Conservation (phyloP, 2,113 vertebrate species). For the Pygoscelis adeliae region DNA sequence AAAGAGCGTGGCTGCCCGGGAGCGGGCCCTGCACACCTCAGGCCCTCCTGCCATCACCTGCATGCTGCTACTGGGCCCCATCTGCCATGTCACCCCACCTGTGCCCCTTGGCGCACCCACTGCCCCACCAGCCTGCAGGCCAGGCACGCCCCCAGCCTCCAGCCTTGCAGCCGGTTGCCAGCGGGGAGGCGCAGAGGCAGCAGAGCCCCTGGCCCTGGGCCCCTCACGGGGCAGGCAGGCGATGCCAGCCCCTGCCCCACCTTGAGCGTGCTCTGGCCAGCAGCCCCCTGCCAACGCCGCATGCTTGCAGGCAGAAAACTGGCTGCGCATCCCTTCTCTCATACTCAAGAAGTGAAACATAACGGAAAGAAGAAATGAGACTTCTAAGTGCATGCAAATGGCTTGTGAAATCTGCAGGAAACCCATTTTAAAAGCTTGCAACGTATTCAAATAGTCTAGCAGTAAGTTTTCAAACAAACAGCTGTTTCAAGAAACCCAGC, state of each 20-base stretch:
- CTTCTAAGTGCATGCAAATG: not conserved
- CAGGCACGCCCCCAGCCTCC: not conserved
- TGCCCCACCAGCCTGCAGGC: not conserved
- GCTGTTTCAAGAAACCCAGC: conserved; percentile 1
- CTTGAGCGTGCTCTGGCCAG: accelerated
- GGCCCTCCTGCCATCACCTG: not conserved
- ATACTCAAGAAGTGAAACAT: accelerated
- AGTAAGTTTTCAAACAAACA: not conserved
- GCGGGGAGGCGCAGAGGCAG: not conserved
- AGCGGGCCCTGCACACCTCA: accelerated
- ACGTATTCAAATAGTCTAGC: not conserved
- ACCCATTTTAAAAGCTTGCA: not conserved
- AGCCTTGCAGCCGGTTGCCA: not conserved
- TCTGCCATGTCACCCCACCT: too few species aligned
- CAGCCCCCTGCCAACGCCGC: accelerated
- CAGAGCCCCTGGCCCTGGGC: not conserved
- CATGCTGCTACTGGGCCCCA: not conserved
- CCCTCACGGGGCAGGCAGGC: too few species aligned
- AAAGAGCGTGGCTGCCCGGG: too few species aligned
- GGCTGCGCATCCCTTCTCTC: accelerated
- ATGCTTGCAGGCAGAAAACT: accelerated
- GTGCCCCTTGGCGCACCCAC: not conserved
- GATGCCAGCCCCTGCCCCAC: not conserved
- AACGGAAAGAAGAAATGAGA: not conserved
- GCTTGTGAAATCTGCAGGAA: not conserved